A percentile compares a stretch with the other conserved stretches of the same genome.
phyloP scores from a whole-genome alignment of 2,888 invertebrate genomes.

The Caenorhabditis wallacei region DNA sequence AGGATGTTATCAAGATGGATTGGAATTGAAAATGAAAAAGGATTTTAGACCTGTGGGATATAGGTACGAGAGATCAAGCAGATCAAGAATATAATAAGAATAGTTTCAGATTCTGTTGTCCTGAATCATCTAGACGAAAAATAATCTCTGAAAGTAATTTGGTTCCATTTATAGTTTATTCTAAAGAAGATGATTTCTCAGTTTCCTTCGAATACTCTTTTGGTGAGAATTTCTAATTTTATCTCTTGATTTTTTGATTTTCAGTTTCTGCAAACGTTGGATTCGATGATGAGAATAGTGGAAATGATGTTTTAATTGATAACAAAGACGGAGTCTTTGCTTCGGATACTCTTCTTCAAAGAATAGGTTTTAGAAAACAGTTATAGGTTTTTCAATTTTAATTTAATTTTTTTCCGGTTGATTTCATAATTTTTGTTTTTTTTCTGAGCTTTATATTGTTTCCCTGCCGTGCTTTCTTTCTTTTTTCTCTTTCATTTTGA shows the following conservation, averaged over 20 bases:
- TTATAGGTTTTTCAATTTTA: conserved; percentile 9
- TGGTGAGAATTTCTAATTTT: conserved; percentile 33
- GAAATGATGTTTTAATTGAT: not conserved
- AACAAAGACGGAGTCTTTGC: conserved; percentile 43
- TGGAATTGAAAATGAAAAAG: conserved; percentile 72
- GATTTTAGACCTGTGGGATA: conserved; percentile 73
- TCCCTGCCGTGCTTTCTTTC: conserved; percentile 23
- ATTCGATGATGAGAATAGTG: conserved; percentile 30
- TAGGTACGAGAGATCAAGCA: conserved; percentile 45
- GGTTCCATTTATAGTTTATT: conserved; percentile 69
- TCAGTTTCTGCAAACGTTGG: conserved; percentile 32
- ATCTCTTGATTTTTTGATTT: not conserved
- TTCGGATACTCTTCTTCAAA: conserved; percentile 29
- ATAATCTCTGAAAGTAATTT: conserved; percentile 66
- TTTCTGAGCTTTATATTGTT: conserved; percentile 17
- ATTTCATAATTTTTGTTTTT: not conserved
- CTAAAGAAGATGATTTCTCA: conserved; percentile 54
- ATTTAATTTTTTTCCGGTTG: not conserved
- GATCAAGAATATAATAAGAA: not conserved
- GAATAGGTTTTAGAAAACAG: conserved; percentile 20
- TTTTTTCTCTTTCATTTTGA: conserved; percentile 15
- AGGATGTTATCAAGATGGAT: conserved; percentile 73
- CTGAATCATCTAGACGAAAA: conserved; percentile 56
- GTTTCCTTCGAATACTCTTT: conserved; percentile 71
- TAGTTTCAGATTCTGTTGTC: conserved; percentile 71